A percentile compares a stretch with the other conserved stretches of the same genome.
phyloP scores from a whole-genome alignment of 1,140 invertebrate species.

The Stegodyphus dumicola region DNA sequence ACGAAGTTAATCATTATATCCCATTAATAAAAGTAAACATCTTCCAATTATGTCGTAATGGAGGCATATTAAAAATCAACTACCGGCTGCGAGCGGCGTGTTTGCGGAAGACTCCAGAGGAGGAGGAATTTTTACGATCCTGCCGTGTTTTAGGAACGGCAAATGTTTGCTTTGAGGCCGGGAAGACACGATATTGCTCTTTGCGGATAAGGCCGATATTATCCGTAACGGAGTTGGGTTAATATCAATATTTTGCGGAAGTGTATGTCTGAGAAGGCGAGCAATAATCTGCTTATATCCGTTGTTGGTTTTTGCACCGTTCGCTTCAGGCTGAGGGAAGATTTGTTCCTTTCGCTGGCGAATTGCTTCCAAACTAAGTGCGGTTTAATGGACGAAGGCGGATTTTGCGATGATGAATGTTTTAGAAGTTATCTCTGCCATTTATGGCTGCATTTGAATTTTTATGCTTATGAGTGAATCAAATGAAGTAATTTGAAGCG shows the following conservation, averaged over 20 bases:
- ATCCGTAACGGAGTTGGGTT: conserved; percentile 34
- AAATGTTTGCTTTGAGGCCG: conserved; percentile 44
- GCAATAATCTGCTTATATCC: background rate
- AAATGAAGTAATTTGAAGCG: too few species aligned
- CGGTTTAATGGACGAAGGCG: too few species aligned
- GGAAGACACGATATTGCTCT: conserved; percentile 45
- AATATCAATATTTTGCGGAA: conserved; percentile 58
- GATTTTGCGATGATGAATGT: too few species aligned
- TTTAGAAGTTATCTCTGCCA: too few species aligned
- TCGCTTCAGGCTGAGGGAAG: background rate
- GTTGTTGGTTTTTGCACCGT: background rate
- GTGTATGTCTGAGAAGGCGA: background rate
- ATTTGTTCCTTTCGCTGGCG: background rate
- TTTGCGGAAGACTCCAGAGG: conserved; percentile 22
- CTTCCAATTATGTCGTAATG: conserved; percentile 48
- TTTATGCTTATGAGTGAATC: too few species aligned
- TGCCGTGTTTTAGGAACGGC: conserved; percentile 1
- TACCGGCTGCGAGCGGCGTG: background rate
- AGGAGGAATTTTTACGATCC: background rate
- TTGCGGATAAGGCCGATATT: conserved; percentile 50
- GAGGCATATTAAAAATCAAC: conserved; percentile 47
- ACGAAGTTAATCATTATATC: conserved; percentile 48
- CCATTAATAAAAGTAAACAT: conserved; percentile 55
- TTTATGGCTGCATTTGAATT: too few species aligned
- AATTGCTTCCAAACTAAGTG: background rate